These are phyloP conservation scores for Aptenodytes patagonicus DNA, from an alignment of 2,113 vertebrate genomes.

Conservation along the genomic window DNA sequence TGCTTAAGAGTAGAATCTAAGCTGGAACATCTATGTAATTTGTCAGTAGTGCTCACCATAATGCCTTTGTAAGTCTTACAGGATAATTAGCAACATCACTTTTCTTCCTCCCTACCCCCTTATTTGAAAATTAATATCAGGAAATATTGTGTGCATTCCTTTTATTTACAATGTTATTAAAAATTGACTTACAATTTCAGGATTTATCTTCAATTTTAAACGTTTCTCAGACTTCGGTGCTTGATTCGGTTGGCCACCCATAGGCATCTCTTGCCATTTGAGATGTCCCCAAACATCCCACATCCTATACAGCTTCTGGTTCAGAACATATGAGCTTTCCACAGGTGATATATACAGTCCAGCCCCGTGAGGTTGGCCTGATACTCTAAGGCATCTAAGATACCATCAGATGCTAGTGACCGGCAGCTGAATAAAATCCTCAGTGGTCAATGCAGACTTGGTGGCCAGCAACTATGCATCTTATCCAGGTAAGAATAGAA, in stretches of 20 bases:
- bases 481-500: neutral
- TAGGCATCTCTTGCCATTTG: neutral
- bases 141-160: neutral
- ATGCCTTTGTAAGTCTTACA: neutral
- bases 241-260: neutral
- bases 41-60: neutral
- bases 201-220: neutral
- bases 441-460: neutral
- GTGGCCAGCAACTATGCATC: fast-evolving
- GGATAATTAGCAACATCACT: neutral
- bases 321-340: neutral
- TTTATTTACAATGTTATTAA: neutral
- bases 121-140: neutral
- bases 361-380: neutral
- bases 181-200: neutral
- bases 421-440: neutral
- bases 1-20: neutral
- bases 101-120: neutral
- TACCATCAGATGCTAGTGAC: neutral
- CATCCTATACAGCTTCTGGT: neutral
- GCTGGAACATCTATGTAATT: neutral
- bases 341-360: neutral
- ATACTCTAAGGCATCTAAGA: neutral
- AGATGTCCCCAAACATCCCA: neutral
- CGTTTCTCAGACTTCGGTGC: neutral